Percentiles rank a stretch among this genome's conserved stretches.
These are phyloP conservation scores for Leptodirus hochenwartii DNA, from an alignment of 2,888 invertebrate species.

Conservation along the genomic window DNA sequence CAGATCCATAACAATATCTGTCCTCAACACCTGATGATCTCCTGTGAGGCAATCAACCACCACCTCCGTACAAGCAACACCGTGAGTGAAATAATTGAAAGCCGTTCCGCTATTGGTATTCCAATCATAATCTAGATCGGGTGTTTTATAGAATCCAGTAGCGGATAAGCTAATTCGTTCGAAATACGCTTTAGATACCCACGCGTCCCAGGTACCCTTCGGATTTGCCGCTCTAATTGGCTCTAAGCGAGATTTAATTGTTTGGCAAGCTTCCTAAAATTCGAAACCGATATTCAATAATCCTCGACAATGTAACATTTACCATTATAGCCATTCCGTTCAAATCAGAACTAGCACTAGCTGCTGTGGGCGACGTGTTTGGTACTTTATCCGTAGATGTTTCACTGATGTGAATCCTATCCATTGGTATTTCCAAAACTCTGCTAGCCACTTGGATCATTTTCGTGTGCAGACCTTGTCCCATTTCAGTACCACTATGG, in stretches of 20 bases:
- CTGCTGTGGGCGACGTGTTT: conserved; percentile 79
- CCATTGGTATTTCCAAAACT: conserved; percentile 45
- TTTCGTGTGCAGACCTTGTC: conserved; percentile 91
- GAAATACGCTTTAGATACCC: conserved; percentile 61
- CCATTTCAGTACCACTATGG: conserved; percentile 94
- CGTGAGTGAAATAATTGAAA: conserved; percentile 75
- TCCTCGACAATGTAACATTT: conserved; percentile 15
- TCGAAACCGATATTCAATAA: conserved; percentile 1
- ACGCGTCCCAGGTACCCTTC: conserved; percentile 64
- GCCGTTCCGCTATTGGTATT: conserved; percentile 49
- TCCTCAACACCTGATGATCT: conserved; percentile 72
- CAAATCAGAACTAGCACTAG: conserved; percentile 73
- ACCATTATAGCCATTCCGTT: conserved; percentile 80
- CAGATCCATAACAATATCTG: conserved; percentile 94
- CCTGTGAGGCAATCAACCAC: conserved; percentile 91
- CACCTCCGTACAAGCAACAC: conserved; percentile 72
- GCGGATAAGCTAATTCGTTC: conserved; percentile 64
- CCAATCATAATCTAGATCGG: conserved; percentile 53
- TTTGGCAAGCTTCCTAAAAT: conserved; percentile 57
- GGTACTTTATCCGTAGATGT: conserved; percentile 82
- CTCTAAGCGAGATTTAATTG: conserved; percentile 49
- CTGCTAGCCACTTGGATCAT: conserved; percentile 82
- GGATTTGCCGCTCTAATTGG: conserved; percentile 61
- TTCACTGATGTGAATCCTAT: conserved; percentile 64
- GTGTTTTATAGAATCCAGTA: conserved; percentile 66